Conservation (phyloP, 2,888 invertebrate genomes). For the Andrena dorsata region DNA sequence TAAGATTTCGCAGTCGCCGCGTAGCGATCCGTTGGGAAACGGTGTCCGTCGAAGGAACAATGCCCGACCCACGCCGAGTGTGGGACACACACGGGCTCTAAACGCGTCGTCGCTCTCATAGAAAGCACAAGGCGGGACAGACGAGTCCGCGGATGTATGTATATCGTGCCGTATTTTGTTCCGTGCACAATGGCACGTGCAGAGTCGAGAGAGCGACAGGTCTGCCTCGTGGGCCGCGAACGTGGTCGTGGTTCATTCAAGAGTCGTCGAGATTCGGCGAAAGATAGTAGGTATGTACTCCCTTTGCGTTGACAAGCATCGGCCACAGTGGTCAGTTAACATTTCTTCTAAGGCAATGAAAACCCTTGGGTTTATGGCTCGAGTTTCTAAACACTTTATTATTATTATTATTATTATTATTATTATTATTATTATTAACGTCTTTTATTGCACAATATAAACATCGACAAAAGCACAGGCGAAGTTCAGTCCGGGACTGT, state of each 20-base stretch:
- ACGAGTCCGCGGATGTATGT: not conserved
- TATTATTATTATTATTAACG: no score
- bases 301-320: not conserved
- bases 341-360: no score
- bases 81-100: conserved; percentile 44
- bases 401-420: no score
- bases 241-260: conserved; percentile 41
- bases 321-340: not conserved
- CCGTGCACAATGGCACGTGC: conserved; percentile 29
- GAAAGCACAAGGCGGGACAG: conserved; percentile 24
- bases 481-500: no score
- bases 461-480: no score
- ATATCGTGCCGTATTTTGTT: conserved; percentile 2
- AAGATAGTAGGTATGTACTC: not conserved
- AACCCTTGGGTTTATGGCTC: no score
- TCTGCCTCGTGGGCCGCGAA: conserved; percentile 32
- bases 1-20: conserved; percentile 47
- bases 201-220: conserved; percentile 28
- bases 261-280: conserved; percentile 13
- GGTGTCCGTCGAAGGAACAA: conserved; percentile 52
- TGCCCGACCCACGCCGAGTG: conserved; percentile 60
- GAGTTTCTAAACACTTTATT: no score
- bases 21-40: conserved; percentile 43
- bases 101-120: conserved; percentile 50
- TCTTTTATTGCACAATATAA: no score